Conservation (phyloP, 2,113 vertebrate species). For the Camelus dromedarius region DNA sequence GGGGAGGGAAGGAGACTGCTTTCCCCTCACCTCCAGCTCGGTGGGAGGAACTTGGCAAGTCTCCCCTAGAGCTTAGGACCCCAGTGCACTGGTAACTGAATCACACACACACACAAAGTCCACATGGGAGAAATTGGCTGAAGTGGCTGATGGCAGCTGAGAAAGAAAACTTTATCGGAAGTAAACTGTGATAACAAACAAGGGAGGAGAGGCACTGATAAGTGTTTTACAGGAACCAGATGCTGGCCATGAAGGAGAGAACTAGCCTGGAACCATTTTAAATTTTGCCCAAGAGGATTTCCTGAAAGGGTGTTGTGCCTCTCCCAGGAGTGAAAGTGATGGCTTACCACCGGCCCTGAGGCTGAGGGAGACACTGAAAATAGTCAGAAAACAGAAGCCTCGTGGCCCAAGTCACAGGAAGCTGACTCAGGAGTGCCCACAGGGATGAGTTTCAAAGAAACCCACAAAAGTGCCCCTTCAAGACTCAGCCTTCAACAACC, state of each 20-base stretch:
- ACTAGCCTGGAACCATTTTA: background rate
- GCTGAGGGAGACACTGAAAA: background rate
- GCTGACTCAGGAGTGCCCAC: background rate
- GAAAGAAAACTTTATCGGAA: background rate
- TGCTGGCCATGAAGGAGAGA: background rate
- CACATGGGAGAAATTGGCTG: background rate
- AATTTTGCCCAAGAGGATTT: background rate
- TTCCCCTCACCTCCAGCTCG: background rate
- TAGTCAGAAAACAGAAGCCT: background rate
- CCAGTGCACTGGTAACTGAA: background rate
- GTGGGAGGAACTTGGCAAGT: background rate
- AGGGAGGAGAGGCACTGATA: background rate
- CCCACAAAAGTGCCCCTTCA: background rate
- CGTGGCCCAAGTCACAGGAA: background rate
- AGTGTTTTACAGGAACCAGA: background rate
- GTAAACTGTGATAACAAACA: background rate
- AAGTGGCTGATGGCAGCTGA: background rate
- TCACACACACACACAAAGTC: background rate
- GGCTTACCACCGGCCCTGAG: background rate
- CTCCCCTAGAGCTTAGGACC: background rate
- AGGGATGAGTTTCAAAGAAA: background rate
- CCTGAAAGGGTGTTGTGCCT: background rate
- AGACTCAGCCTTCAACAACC: background rate
- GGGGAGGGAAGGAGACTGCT: background rate
- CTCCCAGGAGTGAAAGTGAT: background rate